These are phyloP conservation scores for Scaptodrosophila latifasciaeformis DNA, from an alignment of 2,888 invertebrate genomes.

Conservation along the genomic window DNA sequence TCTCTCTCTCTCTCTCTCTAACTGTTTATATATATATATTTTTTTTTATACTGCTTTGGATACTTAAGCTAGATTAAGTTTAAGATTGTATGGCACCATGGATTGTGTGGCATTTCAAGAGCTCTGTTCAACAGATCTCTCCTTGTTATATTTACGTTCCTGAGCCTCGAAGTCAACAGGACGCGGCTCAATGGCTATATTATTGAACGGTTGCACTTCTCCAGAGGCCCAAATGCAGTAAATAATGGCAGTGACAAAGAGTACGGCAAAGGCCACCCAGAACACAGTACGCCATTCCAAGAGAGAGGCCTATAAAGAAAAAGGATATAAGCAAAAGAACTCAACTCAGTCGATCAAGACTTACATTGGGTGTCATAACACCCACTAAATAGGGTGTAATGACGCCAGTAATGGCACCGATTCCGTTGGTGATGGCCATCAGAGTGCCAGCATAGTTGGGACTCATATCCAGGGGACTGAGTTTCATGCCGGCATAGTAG, in stretches of 20 bases:
- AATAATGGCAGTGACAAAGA: constrained; percentile 81
- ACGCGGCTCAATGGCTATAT: constrained; percentile 55
- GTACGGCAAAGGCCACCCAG: constrained; percentile 84
- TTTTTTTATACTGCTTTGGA: too few relatives aligned
- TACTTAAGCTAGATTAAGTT: too few relatives aligned
- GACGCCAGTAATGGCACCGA: constrained; percentile 83
- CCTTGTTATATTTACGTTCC: constrained; percentile 41
- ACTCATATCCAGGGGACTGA: constrained; percentile 81
- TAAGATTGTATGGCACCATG: constrained; percentile 56
- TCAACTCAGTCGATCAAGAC: too few relatives aligned
- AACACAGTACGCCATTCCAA: constrained; percentile 86
- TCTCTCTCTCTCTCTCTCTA: too few relatives aligned
- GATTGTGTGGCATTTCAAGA: constrained; percentile 30
- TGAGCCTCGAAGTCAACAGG: constrained; percentile 48
- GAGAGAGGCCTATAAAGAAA: constrained; percentile 76
- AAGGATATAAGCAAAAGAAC: too few relatives aligned
- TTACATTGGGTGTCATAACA: constrained; percentile 80
- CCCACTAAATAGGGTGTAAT: constrained; percentile 82
- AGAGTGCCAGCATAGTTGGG: constrained; percentile 81
- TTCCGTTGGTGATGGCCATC: constrained; percentile 83
- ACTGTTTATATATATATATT: too few relatives aligned
- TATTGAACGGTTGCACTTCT: constrained; percentile 86
- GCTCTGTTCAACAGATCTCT: constrained; percentile 39
- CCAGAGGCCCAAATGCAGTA: constrained; percentile 84
- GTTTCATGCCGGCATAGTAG: constrained; percentile 83